Evolutionary conservation across 1,140 invertebrate species (phyloP).

Genomic region (Brachionus plicatilis): DNA sequence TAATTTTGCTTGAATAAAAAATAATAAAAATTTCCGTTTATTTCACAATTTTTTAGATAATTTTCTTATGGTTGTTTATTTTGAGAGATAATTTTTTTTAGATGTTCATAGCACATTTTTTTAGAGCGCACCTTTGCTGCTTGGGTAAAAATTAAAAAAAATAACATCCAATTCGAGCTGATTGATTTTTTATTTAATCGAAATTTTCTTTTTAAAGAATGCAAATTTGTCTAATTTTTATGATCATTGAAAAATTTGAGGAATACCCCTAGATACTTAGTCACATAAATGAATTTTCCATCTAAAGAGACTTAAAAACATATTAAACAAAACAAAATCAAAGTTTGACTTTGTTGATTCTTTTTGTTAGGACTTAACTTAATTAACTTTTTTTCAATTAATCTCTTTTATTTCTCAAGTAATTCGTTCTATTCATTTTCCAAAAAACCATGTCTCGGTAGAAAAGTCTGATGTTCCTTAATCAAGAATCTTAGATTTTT

Average conservation of each 20-base stretch:
- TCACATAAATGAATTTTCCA: too few species aligned
- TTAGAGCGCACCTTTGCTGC: too few species aligned
- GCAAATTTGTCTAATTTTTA: too few species aligned
- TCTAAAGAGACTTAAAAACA: too few species aligned
- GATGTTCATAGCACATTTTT: neutral
- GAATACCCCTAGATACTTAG: too few species aligned
- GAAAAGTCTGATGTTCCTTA: neutral
- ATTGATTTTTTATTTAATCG: neutral
- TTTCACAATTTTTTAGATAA: neutral
- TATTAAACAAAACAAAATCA: too few species aligned
- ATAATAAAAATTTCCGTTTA: neutral
- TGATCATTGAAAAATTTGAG: too few species aligned
- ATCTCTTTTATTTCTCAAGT: neutral
- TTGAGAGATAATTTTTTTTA: neutral
- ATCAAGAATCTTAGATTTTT: neutral
- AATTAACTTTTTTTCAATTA: neutral
- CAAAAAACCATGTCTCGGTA: neutral
- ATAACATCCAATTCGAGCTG: neutral
- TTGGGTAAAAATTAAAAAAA: neutral
- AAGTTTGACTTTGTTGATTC: neutral
- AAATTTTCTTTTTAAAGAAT: neutral
- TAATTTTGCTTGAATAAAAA: neutral
- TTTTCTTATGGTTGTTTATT: neutral
- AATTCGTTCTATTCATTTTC: neutral
- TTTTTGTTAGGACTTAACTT: neutral